These are phyloP conservation scores for Drymonia ruficornis DNA, from an alignment of 2,888 invertebrate genomes.

Conservation along the genomic window DNA sequence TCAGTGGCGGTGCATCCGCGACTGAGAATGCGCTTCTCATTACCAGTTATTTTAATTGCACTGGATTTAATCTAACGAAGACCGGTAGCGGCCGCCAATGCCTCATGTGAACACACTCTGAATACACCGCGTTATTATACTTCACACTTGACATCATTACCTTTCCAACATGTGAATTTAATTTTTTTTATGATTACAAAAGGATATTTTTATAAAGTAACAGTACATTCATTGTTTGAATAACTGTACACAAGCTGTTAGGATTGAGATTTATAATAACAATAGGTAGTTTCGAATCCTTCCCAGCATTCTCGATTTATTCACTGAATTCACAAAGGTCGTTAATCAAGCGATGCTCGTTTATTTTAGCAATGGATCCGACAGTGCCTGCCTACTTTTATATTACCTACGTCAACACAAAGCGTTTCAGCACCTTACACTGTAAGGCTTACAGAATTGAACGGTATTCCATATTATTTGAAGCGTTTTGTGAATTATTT, in stretches of 20 bases:
- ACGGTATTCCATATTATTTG: constrained; percentile 1
- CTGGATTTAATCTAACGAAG: constrained; percentile 32
- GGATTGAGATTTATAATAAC: constrained; percentile 16
- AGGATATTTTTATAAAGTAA: constrained; percentile 35
- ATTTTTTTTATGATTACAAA: constrained; percentile 18
- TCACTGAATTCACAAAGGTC: constrained; percentile 22
- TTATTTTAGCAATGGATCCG: constrained; percentile 15
- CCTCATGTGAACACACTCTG: constrained; percentile 36
- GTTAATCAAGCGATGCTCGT: constrained; percentile 27
- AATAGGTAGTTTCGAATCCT: constrained; percentile 30
- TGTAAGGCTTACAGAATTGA: neutral
- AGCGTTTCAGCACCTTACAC: neutral
- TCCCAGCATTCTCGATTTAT: constrained; percentile 17
- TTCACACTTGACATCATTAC: constrained; percentile 33
- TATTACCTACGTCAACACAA: constrained; percentile 2
- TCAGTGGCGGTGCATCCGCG: constrained; percentile 43
- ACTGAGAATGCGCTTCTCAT: constrained; percentile 62
- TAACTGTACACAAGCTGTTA: constrained; percentile 35
- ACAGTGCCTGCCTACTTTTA: constrained; percentile 2
- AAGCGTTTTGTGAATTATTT: neutral
- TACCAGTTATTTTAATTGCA: constrained; percentile 71
- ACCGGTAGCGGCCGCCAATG: constrained; percentile 33
- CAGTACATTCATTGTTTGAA: constrained; percentile 34
- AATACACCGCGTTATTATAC: constrained; percentile 31
- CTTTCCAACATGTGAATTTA: constrained; percentile 27